Evolutionary conservation across 2,888 invertebrate species (phyloP).

Genomic region (Tiliacea aurago): DNA sequence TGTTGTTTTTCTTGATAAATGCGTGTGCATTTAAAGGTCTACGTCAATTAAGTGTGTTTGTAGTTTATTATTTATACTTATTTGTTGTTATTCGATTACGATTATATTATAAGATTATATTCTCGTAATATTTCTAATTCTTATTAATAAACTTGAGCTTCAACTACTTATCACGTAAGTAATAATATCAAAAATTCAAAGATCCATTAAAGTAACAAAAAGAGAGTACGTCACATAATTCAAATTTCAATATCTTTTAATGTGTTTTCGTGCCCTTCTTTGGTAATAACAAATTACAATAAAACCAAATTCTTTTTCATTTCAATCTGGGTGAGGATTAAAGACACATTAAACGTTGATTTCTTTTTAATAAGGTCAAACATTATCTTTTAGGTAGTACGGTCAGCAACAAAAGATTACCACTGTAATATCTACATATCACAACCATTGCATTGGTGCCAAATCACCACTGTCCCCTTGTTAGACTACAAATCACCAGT

Average conservation of each 20-base stretch:
- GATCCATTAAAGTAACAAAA: not conserved
- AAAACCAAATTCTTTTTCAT: slow-evolving; percentile 3
- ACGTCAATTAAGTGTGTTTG: slow-evolving; percentile 9
- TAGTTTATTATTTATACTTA: not conserved
- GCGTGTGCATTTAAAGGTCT: slow-evolving; percentile 5
- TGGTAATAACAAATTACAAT: slow-evolving; percentile 17
- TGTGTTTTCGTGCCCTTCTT: not conserved
- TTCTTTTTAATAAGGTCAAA: slow-evolving; percentile 18
- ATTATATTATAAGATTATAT: no score
- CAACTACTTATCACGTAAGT: not conserved
- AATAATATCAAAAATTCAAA: not conserved
- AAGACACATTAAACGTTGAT: not conserved
- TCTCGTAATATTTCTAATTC: no score
- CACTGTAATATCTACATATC: not conserved
- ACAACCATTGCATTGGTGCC: no score
- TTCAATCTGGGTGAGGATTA: slow-evolving; percentile 4
- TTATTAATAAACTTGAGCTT: not conserved
- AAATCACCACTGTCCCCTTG: no score
- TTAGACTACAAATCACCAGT: no score
- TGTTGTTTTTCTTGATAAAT: slow-evolving; percentile 1
- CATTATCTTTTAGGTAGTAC: not conserved
- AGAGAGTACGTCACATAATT: not conserved
- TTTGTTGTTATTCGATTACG: not conserved
- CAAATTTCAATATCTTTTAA: not conserved
- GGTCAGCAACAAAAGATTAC: not conserved